These are phyloP conservation scores for Donacobius atricapilla DNA, from an alignment of 2,113 vertebrate genomes.

Conservation along the genomic window DNA sequence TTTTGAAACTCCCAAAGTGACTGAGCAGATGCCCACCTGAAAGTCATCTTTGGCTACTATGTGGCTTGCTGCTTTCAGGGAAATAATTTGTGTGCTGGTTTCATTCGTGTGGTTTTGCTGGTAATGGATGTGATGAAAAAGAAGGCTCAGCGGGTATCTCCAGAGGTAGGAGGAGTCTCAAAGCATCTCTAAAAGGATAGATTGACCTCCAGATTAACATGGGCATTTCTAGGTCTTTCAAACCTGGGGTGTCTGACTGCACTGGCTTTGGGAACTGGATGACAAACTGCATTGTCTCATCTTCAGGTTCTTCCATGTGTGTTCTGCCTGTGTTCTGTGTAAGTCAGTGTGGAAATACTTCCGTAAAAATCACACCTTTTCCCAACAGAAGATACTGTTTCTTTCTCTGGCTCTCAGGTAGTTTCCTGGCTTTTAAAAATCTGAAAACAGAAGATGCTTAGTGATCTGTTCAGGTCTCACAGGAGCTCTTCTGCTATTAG, in stretches of 20 bases:
- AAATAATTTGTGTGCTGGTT: not conserved
- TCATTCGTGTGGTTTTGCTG: not conserved
- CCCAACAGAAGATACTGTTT: not conserved
- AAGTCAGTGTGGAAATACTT: not conserved
- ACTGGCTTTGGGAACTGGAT: not conserved
- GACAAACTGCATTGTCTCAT: accelerated
- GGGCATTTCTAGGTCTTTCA: not conserved
- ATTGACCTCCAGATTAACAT: not conserved
- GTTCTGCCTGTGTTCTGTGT: not conserved
- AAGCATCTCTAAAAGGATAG: not conserved
- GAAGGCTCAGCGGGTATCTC: not conserved
- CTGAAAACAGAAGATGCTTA: not conserved
- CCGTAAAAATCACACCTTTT: not conserved
- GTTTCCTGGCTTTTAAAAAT: not conserved
- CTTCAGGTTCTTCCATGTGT: not conserved
- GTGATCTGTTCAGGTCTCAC: not conserved
- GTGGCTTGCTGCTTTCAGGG: not conserved
- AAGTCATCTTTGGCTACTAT: not conserved
- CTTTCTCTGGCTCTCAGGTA: not conserved
- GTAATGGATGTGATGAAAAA: not conserved
- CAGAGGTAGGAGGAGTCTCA: not conserved
- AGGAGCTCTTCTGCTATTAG: not conserved
- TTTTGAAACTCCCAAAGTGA: not conserved
- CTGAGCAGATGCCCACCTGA: not conserved
- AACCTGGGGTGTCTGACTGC: not conserved